Base-by-base conservation (phyloP, 2,113 vertebrate genomes). In the Pachycephala philippinensis region DNA sequence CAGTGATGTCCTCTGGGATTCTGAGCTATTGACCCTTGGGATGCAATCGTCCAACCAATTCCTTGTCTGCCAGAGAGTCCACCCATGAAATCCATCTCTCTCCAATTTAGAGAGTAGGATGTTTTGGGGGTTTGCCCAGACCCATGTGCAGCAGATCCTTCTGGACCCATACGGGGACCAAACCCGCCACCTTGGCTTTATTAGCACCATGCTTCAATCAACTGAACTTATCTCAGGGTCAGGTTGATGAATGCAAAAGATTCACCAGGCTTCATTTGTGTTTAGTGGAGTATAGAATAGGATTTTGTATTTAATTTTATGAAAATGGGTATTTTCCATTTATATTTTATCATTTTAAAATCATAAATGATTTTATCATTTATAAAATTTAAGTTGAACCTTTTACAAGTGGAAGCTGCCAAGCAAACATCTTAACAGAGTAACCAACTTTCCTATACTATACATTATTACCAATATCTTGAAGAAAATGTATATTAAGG, bases 11-110 rank as follows among this genome's bases (percentile, higher is more conserved):
- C 37, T 59, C 52, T 22, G 31, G 27, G 37, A 50, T 50, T 57
- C 31, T 66, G 52, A 31, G 16, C 37, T 35, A 4, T 17, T 42
- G 16, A 31, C 13, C 31, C 37, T 31, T 42, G 44, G 61, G 16
- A 35, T 16, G 5, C 1, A 1, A 37, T 42, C 0, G 0, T 50
- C 33, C 44, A 42, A 10, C 26, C 21, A n/a, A 15, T 60, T 52
- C 21, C 63, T 52, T 68, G 11, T 31, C 31, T 31, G 59, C 26
- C 31, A 21, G 42, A 57, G 2, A 49, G 35, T 50, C 42, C 35
- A 57, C 13, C 26, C 26, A 18, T 35, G 16, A 66, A 50, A 66
- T 50, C 44, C 21, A 44, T 59, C 71, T 30, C 35, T 76, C 31
- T 31, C 14, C 13, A 76, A 1, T 50, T 66, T 17, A 42, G 31